Percentiles rank a stretch among this genome's conserved stretches.
These are phyloP conservation scores for Drosophila nr. fundita DNA, from an alignment of 2,888 invertebrate species.

Conservation along the genomic window DNA sequence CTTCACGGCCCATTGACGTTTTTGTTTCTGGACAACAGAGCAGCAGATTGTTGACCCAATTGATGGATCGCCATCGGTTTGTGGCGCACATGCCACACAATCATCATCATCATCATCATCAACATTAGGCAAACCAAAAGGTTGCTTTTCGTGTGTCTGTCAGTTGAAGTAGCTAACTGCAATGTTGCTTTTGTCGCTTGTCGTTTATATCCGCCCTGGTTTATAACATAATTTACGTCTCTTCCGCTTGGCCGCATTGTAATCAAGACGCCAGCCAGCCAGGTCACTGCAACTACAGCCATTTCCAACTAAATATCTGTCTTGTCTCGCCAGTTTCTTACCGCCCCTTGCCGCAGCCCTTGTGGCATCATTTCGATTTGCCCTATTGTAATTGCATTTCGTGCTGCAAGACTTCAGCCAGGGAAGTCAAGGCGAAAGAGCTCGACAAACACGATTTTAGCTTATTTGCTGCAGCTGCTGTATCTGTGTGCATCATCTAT, in stretches of 20 bases:
- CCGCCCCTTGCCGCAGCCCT: neutral
- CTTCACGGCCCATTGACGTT: conserved; percentile 65
- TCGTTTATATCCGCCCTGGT: conserved; percentile 50
- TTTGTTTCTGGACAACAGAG: conserved; percentile 39
- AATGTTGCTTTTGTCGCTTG: neutral
- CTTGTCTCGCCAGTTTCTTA: conserved; percentile 11
- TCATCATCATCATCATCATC: conserved; percentile 20
- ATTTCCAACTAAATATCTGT: conserved; percentile 41
- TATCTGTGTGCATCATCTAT: conserved; percentile 31
- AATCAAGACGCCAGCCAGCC: conserved; percentile 56
- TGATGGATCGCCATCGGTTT: conserved; percentile 52
- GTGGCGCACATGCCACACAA: conserved; percentile 21
- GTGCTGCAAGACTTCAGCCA: conserved; percentile 55
- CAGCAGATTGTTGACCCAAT: conserved; percentile 55
- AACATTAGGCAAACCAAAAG: conserved; percentile 39
- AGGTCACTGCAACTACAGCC: conserved; percentile 41
- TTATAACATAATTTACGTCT: conserved; percentile 74
- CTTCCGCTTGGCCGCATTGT: conserved; percentile 69
- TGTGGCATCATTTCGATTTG: conserved; percentile 55
- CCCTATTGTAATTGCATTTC: conserved; percentile 81
- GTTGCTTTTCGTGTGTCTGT: conserved; percentile 33
- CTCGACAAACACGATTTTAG: conserved; percentile 58
- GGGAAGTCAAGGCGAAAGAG: conserved; percentile 42
- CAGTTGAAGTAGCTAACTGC: conserved; percentile 26
- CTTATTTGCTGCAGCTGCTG: conserved; percentile 15